phyloP scores from a whole-genome alignment of 2,888 invertebrate genomes.

The Allacma fusca region DNA sequence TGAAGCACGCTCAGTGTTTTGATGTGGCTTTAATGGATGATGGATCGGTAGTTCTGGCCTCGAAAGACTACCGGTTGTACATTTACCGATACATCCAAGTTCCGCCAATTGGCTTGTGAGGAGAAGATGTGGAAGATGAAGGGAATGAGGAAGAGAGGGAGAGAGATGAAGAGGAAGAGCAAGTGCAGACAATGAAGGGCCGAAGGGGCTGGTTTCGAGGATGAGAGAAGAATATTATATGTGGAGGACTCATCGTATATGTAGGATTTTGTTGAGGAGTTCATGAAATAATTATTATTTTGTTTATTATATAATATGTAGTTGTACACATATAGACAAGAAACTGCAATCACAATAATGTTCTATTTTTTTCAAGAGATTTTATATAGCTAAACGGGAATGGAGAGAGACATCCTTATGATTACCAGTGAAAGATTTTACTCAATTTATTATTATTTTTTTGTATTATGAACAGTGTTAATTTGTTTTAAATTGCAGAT shows the following conservation, averaged over 20 bases:
- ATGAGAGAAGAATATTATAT: neutral
- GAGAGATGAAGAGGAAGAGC: neutral
- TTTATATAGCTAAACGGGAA: slow-evolving; percentile 29
- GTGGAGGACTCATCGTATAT: neutral
- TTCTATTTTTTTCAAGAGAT: slow-evolving; percentile 42
- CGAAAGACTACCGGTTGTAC: slow-evolving; percentile 99
- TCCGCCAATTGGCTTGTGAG: slow-evolving; percentile 83
- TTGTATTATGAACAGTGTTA: slow-evolving; percentile 36
- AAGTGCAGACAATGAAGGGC: neutral
- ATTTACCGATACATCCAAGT: slow-evolving; percentile 98
- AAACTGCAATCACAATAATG: slow-evolving; percentile 40
- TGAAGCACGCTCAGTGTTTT: slow-evolving; percentile 99
- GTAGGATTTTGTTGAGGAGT: slow-evolving; percentile 14
- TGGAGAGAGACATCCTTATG: slow-evolving; percentile 23
- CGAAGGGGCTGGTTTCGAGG: slow-evolving; percentile 9
- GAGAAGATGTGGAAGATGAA: slow-evolving; percentile 12
- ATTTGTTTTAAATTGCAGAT: slow-evolving; percentile 38
- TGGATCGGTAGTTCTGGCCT: slow-evolving; percentile 96
- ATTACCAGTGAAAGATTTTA: slow-evolving; percentile 43
- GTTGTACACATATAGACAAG: neutral
- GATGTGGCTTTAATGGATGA: slow-evolving; percentile 99
- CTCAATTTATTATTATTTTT: slow-evolving; percentile 34
- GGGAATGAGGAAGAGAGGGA: neutral
- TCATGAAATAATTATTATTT: slow-evolving; percentile 23
- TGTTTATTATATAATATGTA: slow-evolving; percentile 13